Evolutionary conservation across 1,140 invertebrate species (phyloP).

Genomic region (Drosophila eugracilis): DNA sequence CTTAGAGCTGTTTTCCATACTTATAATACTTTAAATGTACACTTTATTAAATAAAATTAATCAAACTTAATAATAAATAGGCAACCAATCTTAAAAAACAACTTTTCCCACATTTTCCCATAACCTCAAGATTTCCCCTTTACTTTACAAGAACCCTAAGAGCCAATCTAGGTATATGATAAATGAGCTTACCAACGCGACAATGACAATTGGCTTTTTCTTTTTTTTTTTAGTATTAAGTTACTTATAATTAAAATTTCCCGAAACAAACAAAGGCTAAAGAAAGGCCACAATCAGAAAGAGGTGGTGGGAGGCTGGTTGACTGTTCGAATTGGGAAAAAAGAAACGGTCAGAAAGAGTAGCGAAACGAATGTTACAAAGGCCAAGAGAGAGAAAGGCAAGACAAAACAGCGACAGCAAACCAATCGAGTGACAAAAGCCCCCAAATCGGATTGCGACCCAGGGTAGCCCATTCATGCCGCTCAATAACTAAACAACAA

Average conservation of each 20-base stretch:
- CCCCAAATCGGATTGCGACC: conserved; percentile 77
- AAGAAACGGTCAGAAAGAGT: conserved; percentile 75
- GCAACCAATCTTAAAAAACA: too few species aligned
- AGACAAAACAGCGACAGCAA: conserved; percentile 61
- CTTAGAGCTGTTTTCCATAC: too few species aligned
- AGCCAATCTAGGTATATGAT: conserved; percentile 32
- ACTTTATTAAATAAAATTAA: too few species aligned
- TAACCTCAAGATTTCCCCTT: not conserved
- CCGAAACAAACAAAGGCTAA: conserved; percentile 64
- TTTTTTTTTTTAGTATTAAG: conserved; percentile 65
- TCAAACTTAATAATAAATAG: too few species aligned
- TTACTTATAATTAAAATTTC: conserved; percentile 79
- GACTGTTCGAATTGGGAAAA: conserved; percentile 40
- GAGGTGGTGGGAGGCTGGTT: too few species aligned
- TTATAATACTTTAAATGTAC: too few species aligned
- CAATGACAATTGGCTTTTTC: conserved; percentile 80
- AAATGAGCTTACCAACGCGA: conserved; percentile 66
- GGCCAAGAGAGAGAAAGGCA: conserved; percentile 72
- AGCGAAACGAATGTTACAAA: conserved; percentile 77
- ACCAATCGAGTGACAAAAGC: conserved; percentile 78
- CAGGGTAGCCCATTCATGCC: conserved; percentile 67
- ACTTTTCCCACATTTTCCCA: conserved; percentile 39
- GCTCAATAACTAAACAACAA: conserved; percentile 76
- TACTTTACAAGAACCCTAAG: not conserved
- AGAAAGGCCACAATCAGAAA: conserved; percentile 27